Conservation (phyloP, 2,113 vertebrate species). For the human (Homo sapiens) region DNA sequence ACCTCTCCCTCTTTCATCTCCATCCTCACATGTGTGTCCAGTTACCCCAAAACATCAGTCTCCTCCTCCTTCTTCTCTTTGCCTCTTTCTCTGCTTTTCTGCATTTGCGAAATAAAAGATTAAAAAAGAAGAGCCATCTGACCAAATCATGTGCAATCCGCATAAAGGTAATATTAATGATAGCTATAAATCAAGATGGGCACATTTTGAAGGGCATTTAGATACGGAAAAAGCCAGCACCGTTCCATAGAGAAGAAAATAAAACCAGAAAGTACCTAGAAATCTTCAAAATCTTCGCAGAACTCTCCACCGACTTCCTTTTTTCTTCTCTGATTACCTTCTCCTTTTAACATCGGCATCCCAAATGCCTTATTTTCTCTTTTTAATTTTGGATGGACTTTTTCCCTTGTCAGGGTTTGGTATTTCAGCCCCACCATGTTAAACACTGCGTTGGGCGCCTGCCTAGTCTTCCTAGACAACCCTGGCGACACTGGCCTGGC, state of each 20-base stretch:
- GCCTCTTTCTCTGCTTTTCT: neutral
- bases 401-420: neutral
- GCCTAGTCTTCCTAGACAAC: neutral
- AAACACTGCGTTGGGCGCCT: fast-evolving
- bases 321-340: neutral
- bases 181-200: neutral
- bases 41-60: neutral
- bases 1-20: neutral
- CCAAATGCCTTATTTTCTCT: neutral
- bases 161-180: neutral
- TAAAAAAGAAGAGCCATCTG: neutral
- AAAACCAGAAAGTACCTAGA: neutral
- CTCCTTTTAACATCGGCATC: neutral
- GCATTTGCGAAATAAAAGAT: neutral
- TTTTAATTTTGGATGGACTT: neutral
- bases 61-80: neutral
- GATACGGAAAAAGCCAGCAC: too few species aligned
- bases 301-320: neutral
- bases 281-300: neutral
- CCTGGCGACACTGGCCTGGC: neutral
- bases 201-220: neutral
- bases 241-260: neutral
- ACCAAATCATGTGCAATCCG: neutral
- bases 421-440: neutral
- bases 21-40: fast-evolving